phyloP scores from a whole-genome alignment of 1,140 invertebrate species.

The Ostrea edulis region DNA sequence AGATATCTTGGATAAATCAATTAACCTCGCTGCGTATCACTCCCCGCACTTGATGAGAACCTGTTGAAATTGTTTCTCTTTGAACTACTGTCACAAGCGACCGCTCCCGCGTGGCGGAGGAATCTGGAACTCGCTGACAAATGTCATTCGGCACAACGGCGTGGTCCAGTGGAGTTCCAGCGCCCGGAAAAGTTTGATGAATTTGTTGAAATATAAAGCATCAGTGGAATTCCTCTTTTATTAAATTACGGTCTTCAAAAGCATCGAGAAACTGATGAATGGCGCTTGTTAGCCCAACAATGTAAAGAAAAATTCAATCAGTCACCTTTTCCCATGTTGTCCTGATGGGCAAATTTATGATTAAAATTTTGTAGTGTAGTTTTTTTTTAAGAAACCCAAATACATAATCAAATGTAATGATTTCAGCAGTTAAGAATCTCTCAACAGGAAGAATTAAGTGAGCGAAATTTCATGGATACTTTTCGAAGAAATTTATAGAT shows the following conservation, averaged over 20 bases:
- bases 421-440: too few relatives aligned
- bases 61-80: background rate
- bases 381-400: too few relatives aligned
- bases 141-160: constrained; percentile 8
- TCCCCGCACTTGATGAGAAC: background rate
- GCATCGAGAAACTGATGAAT: constrained; percentile 8
- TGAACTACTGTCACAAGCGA: background rate
- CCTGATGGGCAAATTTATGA: too few relatives aligned
- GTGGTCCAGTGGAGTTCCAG: background rate
- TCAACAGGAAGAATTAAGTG: too few relatives aligned
- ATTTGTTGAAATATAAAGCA: background rate
- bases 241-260: constrained; percentile 17
- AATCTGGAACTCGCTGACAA: background rate
- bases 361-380: too few relatives aligned
- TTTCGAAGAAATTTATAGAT: background rate
- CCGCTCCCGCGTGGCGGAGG: background rate
- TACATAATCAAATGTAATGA: too few relatives aligned
- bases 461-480: too few relatives aligned
- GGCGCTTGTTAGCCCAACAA: background rate
- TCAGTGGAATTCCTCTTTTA: background rate
- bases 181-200: background rate
- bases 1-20: constrained; percentile 32
- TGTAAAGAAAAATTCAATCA: background rate
- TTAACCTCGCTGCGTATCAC: background rate
- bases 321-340: too few relatives aligned